Percentiles rank a stretch among this genome's conserved stretches.
Conservation (phyloP, 2,888 invertebrate species). For the Mimumesa dahlbomi region DNA sequence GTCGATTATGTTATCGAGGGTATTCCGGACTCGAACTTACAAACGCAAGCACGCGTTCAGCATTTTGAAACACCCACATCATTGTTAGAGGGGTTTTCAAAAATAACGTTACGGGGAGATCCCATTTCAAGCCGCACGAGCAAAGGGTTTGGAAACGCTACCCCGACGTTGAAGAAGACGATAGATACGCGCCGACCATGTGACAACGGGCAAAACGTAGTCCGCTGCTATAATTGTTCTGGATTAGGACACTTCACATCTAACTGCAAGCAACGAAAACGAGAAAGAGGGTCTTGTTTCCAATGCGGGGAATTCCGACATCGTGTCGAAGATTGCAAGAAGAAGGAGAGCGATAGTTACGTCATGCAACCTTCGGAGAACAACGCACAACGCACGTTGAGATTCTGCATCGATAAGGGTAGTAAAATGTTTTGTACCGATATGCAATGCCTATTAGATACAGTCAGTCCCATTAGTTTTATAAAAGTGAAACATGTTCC, state of each 20-base stretch:
- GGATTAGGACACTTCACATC: constrained; percentile 8
- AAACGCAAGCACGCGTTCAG: not conserved
- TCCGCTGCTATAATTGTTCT: constrained; percentile 15
- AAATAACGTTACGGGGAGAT: not conserved
- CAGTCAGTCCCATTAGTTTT: constrained; percentile 4
- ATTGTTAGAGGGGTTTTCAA: not conserved
- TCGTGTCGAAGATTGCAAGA: not conserved
- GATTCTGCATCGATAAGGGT: not conserved
- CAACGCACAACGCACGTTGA: too few species aligned
- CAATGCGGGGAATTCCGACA: constrained; percentile 2
- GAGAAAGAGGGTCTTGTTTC: constrained; percentile 4
- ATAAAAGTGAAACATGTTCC: not conserved
- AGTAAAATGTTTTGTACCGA: not conserved
- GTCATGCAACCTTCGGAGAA: not conserved
- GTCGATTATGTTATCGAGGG: constrained; percentile 6
- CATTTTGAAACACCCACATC: not conserved
- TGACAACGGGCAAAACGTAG: not conserved
- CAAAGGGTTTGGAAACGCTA: not conserved
- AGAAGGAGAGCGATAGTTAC: not conserved
- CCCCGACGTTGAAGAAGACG: not conserved
- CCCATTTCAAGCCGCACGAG: too few species aligned
- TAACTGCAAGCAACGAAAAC: not conserved
- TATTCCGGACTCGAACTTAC: not conserved
- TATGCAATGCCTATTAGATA: constrained; percentile 31
- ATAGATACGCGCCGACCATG: not conserved